Conservation (phyloP, 2,113 vertebrate genomes). For the Puffinus mauretanicus region DNA sequence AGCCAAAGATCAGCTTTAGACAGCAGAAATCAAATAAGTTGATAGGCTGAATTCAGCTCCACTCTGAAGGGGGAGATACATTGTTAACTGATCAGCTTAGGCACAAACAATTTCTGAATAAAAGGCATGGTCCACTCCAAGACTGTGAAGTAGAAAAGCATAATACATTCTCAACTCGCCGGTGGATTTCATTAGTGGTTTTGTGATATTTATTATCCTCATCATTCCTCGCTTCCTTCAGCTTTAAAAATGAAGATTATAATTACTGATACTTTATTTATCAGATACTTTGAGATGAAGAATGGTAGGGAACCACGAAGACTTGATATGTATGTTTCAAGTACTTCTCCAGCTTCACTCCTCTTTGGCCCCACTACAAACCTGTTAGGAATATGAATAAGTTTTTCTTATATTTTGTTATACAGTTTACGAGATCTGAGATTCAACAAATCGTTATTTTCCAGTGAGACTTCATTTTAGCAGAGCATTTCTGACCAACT, state of each 20-base stretch:
- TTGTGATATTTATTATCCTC: neutral
- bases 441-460: neutral
- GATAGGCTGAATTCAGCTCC: neutral
- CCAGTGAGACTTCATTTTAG: neutral
- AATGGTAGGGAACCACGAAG: neutral
- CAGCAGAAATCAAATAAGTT: neutral
- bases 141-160: neutral
- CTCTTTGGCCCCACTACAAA: neutral
- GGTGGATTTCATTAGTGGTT: neutral
- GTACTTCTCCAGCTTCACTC: neutral
- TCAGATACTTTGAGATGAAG: neutral
- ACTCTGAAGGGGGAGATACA: neutral
- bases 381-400: accelerated
- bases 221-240: neutral
- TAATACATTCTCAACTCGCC: neutral
- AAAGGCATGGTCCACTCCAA: neutral
- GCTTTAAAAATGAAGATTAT: neutral
- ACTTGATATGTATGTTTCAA: neutral
- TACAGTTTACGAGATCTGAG: neutral
- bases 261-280: neutral
- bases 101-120: neutral
- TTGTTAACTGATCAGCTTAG: neutral
- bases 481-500: neutral
- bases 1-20: neutral
- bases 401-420: neutral